A percentile compares a stretch with the other conserved stretches of the same genome.
Evolutionary conservation across 2,113 vertebrate genomes (phyloP).

Genomic region (Oryzias celebensis): DNA sequence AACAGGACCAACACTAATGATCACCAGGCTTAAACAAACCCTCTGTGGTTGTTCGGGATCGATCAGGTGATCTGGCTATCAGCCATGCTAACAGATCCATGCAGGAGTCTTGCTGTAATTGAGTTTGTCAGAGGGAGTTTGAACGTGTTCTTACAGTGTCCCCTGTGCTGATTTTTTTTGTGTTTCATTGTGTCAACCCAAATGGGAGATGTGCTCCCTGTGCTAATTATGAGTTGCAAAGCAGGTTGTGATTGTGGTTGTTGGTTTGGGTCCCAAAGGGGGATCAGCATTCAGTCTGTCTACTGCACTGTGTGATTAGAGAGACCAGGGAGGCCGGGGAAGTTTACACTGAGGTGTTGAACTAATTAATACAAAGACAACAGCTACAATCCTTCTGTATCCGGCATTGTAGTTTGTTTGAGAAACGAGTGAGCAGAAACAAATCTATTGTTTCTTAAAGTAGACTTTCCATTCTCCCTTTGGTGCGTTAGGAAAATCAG

Average conservation of each 20-base stretch:
- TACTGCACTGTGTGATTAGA: conserved; percentile 68
- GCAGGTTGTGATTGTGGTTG: conserved; percentile 65
- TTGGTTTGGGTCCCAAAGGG: conserved; percentile 69
- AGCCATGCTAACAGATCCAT: conserved; percentile 74
- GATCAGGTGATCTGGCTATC: conserved; percentile 71
- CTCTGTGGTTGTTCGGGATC: conserved; percentile 63
- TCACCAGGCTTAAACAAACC: conserved; percentile 63
- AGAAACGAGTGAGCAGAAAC: no score
- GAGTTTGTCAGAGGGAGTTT: conserved; percentile 49
- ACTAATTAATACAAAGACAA: conserved; percentile 50
- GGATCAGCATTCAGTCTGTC: conserved; percentile 64
- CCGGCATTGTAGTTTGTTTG: not conserved
- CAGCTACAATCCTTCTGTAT: not conserved
- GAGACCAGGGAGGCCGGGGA: conserved; percentile 21
- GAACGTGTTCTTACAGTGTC: conserved; percentile 30
- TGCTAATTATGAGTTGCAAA: conserved; percentile 70
- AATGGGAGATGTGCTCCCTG: conserved; percentile 51
- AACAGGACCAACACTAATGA: conserved; percentile 58
- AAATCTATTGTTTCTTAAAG: no score
- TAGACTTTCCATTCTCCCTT: no score
- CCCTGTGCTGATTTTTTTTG: conserved; percentile 29
- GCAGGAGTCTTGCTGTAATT: conserved; percentile 60
- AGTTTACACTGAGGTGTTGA: conserved; percentile 51
- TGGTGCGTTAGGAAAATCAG: no score
- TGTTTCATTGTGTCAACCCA: conserved; percentile 32